Evolutionary conservation across 2,797 vertebrate genomes (phyloP).

Genomic region (Argyrosomus regius): DNA sequence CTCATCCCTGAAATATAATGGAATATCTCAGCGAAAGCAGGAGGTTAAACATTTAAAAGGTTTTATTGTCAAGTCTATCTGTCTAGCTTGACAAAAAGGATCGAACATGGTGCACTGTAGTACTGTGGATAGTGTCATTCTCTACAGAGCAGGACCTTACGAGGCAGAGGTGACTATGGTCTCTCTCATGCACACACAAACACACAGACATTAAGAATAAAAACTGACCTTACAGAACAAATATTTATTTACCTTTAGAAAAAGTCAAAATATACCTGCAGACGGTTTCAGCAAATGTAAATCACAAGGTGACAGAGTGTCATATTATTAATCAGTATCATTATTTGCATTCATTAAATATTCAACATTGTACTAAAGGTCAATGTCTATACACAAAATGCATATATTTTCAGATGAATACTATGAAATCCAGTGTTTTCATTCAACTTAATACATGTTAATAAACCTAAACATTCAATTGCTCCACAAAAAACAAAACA

Average conservation of each 20-base stretch:
- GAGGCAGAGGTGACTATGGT: background rate
- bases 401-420: conserved; percentile 21
- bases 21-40: background rate
- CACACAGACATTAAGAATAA: background rate
- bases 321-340: conserved; percentile 11
- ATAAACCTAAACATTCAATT: background rate
- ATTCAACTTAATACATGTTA: conserved; percentile 10
- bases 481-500: background rate
- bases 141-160: background rate
- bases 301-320: conserved; percentile 27
- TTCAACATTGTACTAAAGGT: conserved; percentile 25
- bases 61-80: background rate
- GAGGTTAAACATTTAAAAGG: background rate
- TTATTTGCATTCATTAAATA: conserved; percentile 36
- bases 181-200: background rate
- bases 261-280: conserved; percentile 40
- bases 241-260: conserved; percentile 68
- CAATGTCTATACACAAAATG: conserved; percentile 4
- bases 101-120: background rate
- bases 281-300: conserved; percentile 21
- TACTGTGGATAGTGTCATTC: background rate
- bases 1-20: background rate
- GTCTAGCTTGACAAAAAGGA: background rate
- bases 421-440: conserved; percentile 44
- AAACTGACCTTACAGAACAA: background rate